Evolutionary conservation across 2,113 vertebrate species (phyloP).

Genomic region (Rousettus leschenaultii): DNA sequence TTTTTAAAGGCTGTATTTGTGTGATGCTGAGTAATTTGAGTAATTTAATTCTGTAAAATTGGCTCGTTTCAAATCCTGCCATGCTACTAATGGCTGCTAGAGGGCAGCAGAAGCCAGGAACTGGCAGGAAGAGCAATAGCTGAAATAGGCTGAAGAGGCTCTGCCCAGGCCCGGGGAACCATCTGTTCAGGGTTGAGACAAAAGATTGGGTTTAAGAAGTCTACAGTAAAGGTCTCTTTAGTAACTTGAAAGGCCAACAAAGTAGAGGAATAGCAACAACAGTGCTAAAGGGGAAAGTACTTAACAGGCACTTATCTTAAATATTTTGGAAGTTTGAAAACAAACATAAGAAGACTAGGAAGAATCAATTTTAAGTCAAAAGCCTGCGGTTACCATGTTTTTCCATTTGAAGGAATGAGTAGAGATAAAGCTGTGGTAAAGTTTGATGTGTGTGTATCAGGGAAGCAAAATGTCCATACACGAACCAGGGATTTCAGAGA

Average conservation of each 20-base stretch:
- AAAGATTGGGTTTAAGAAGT: slow-evolving; percentile 35
- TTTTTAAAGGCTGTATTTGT: background rate
- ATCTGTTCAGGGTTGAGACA: background rate
- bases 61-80: slow-evolving; percentile 36
- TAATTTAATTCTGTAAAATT: background rate
- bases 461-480: background rate
- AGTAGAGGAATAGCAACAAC: background rate
- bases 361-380: background rate
- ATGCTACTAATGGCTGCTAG: slow-evolving; percentile 60
- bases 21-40: background rate
- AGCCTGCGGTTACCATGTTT: background rate
- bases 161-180: background rate
- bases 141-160: background rate
- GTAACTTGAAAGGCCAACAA: background rate
- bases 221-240: background rate
- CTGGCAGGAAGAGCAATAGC: background rate
- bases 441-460: background rate
- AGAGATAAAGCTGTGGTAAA: background rate
- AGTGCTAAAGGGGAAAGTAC: background rate
- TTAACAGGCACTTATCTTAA: background rate
- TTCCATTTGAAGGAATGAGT: background rate
- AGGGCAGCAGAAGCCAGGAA: slow-evolving; percentile 74
- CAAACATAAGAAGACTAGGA: background rate
- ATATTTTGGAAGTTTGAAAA: background rate
- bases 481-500: background rate